Percentiles rank a stretch among this genome's conserved stretches.
Conservation (phyloP, 2,888 invertebrate species). For the Serrognathus titanus region DNA sequence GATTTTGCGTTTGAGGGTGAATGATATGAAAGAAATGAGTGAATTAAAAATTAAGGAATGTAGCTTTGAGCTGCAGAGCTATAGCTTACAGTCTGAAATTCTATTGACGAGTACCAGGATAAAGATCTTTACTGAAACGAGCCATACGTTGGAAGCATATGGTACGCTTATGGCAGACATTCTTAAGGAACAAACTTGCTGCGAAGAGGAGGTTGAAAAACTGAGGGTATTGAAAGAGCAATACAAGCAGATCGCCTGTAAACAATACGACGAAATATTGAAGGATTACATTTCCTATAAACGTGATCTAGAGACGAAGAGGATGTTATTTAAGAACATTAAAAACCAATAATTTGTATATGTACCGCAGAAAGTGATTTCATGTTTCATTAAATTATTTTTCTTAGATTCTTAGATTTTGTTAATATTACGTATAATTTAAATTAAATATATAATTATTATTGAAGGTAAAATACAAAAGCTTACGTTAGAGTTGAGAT, state of each 20-base stretch:
- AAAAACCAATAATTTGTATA: constrained; percentile 2
- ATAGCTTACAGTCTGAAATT: constrained; percentile 40
- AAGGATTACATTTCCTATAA: constrained; percentile 46
- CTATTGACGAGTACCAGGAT: constrained; percentile 31
- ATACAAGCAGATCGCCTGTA: constrained; percentile 45
- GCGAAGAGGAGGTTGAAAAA: constrained; percentile 42
- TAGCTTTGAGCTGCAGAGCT: constrained; percentile 41
- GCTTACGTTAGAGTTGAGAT: no score
- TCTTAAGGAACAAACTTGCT: constrained; percentile 41
- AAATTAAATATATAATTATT: no score
- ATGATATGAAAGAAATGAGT: constrained; percentile 36
- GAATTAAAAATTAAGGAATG: constrained; percentile 41
- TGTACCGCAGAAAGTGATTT: not conserved
- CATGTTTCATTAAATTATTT: no score
- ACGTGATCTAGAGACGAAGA: constrained; percentile 44
- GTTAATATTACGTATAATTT: no score
- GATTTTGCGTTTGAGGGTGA: constrained; percentile 41
- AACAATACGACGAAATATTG: constrained; percentile 48
- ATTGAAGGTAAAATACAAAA: no score
- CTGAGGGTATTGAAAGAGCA: constrained; percentile 42
- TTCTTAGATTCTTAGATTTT: no score
- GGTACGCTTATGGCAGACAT: constrained; percentile 42
- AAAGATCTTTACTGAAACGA: constrained; percentile 48
- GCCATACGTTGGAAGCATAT: constrained; percentile 46
- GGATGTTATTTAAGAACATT: constrained; percentile 34